Base-by-base conservation (phyloP, 35 echinoderm and acorn worm genomes). In the Heliocidaris erythrogramma region DNA sequence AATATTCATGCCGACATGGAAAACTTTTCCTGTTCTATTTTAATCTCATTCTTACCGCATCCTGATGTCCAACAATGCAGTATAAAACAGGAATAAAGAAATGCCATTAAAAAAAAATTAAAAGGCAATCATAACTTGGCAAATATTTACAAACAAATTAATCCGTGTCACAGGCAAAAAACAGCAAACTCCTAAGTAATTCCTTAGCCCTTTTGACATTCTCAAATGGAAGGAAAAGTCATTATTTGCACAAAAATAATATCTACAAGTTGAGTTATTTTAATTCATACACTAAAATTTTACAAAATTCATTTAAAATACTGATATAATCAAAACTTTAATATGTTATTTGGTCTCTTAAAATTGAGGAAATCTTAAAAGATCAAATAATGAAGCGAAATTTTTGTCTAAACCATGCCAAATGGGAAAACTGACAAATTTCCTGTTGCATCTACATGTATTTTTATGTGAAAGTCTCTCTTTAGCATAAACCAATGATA, bases 31-130 rank as follows among this genome's bases (percentile, higher is more conserved):
- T 59, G 0, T 92, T 92, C 12, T 48, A 18, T 31, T 88, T 92
- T 92, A 92, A 92, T 92, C 48, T 59, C 50, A 59, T 92, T 89
- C 87, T 89, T 89, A 89, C 87, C 87, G 87, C 31, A 89, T 17
- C 18, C 87, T 89, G 87, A 89, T 89, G 87, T 89, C 87, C 87
- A 89, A 89, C 27, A 78, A 78, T n/a, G 65, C 27, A 24, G 27
- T 27, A 78, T 21, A n/a, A 18, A 78, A 78, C 65, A 78, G 27
- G 2, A 78, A n/a, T 78, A 17, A 24, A 78, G 27, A 78, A 78
- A 78, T 78, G 65, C 65, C 65, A 78, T 18, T 5, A 78, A 78
- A 0, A 42, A 78, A 78, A 27, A n/a, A 27, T 78, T 21, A 78
- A 78, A 78, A 78, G 27, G 65, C 65, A 78, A 78, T n/a, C 14